Conservation (phyloP, 2,113 vertebrate species). For the Archocentrus centrarchus region DNA sequence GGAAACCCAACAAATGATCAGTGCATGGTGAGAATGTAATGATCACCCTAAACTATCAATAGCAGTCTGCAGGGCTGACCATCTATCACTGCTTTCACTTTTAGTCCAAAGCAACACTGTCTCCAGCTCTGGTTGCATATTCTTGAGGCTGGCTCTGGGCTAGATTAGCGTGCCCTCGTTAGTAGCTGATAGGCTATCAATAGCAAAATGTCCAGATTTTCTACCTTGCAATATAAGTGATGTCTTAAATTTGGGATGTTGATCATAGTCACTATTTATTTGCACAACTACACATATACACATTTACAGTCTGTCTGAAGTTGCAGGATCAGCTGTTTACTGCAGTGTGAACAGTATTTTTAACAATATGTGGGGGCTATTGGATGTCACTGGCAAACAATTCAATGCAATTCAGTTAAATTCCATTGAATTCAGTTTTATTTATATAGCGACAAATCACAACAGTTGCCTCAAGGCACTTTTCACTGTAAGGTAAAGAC, state of each 20-base stretch:
- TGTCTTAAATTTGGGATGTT: neutral
- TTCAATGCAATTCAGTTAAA: too few species aligned
- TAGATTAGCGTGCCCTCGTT: neutral
- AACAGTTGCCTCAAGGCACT: too few species aligned
- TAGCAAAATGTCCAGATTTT: neutral
- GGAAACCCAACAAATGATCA: slow-evolving; percentile 46
- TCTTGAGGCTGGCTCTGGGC: neutral
- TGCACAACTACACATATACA: neutral
- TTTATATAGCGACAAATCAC: too few species aligned
- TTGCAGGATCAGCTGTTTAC: neutral
- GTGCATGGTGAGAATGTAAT: slow-evolving; percentile 27
- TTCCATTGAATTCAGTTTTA: too few species aligned
- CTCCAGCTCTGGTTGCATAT: neutral
- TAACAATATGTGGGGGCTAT: neutral
- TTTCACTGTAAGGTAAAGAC: too few species aligned
- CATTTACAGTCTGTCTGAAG: neutral
- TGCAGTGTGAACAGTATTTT: neutral
- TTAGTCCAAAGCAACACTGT: neutral
- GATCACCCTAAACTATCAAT: slow-evolving; percentile 33
- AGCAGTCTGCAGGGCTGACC: neutral
- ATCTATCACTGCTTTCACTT: neutral
- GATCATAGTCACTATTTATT: neutral
- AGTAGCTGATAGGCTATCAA: neutral
- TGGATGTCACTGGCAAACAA: neutral
- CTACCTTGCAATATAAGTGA: neutral